Evolutionary conservation across 2,113 vertebrate species (phyloP).

Genomic region (Laticauda colubrina): DNA sequence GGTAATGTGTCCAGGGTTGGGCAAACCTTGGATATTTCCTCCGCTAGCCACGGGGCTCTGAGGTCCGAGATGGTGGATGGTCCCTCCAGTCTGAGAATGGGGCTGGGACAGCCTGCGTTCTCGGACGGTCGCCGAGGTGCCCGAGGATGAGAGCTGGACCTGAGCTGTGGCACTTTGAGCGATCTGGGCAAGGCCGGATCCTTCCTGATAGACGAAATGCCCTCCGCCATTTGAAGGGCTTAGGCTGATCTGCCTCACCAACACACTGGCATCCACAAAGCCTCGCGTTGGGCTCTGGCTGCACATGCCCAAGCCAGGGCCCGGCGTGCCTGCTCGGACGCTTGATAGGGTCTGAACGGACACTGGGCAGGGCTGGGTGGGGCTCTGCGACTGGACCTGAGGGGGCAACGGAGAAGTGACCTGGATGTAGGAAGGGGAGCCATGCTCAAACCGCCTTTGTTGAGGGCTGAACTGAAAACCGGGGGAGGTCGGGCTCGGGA

Average conservation of each 20-base stretch:
- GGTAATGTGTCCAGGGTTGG: conserved; percentile 84
- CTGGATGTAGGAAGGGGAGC: conserved; percentile 84
- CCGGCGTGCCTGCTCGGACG: conserved; percentile 76
- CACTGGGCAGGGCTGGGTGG: conserved; percentile 84
- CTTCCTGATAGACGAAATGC: conserved; percentile 89
- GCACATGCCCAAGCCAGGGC: conserved; percentile 77
- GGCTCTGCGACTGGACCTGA: conserved; percentile 85
- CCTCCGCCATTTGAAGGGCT: conserved; percentile 74
- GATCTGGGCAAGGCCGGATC: conserved; percentile 82
- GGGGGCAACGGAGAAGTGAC: conserved; percentile 86
- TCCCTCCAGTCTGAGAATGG: conserved; percentile 90
- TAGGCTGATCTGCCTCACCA: conserved; percentile 84
- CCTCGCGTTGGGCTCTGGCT: conserved; percentile 83
- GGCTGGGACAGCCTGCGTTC: conserved; percentile 86
- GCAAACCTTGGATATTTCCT: conserved; percentile 72
- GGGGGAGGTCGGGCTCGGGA: conserved; percentile 82
- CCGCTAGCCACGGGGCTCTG: conserved; percentile 85
- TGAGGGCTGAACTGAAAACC: conserved; percentile 86
- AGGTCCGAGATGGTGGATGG: conserved; percentile 86
- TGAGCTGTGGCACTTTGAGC: conserved; percentile 75
- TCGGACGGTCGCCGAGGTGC: conserved; percentile 69
- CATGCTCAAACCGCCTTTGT: conserved; percentile 84
- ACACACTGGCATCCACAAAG: conserved; percentile 83
- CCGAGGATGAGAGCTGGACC: conserved; percentile 78
- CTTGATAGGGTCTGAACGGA: conserved; percentile 73